phyloP scores from a whole-genome alignment of 2,113 vertebrate species.

The Platichthys stellatus region DNA sequence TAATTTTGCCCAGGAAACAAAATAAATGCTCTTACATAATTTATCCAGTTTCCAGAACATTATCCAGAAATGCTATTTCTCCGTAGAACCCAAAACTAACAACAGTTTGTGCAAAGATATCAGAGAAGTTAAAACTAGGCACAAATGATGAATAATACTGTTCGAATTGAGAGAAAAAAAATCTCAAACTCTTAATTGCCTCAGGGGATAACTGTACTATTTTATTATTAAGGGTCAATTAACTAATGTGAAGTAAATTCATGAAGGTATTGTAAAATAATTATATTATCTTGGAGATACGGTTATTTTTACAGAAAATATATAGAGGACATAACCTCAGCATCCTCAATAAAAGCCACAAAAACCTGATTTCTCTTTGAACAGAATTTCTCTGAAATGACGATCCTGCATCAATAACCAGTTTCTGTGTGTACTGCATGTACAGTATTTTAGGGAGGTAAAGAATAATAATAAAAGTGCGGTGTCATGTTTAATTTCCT shows the following conservation, averaged over 20 bases:
- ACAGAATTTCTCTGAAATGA: neutral
- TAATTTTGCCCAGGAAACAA: neutral
- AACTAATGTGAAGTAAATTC: neutral
- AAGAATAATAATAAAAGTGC: conserved; percentile 3
- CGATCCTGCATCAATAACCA: neutral
- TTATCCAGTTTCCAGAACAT: neutral
- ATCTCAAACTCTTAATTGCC: too few species aligned
- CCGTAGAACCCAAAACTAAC: neutral
- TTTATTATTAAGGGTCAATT: too few species aligned
- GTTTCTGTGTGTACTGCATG: neutral
- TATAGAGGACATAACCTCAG: too few species aligned
- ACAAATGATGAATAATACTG: too few species aligned
- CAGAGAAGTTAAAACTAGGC: too few species aligned
- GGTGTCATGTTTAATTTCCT: conserved; percentile 9
- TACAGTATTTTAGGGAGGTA: neutral
- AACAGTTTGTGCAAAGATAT: too few species aligned
- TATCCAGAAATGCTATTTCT: neutral
- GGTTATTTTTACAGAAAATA: neutral
- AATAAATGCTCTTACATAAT: neutral
- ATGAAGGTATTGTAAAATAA: neutral
- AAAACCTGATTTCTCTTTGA: too few species aligned
- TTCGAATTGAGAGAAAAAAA: too few species aligned
- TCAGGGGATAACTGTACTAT: too few species aligned
- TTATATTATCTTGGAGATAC: neutral
- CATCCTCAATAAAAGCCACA: neutral